Evolutionary conservation across 2,888 invertebrate species (phyloP).

Genomic region (Saturnia japonica): DNA sequence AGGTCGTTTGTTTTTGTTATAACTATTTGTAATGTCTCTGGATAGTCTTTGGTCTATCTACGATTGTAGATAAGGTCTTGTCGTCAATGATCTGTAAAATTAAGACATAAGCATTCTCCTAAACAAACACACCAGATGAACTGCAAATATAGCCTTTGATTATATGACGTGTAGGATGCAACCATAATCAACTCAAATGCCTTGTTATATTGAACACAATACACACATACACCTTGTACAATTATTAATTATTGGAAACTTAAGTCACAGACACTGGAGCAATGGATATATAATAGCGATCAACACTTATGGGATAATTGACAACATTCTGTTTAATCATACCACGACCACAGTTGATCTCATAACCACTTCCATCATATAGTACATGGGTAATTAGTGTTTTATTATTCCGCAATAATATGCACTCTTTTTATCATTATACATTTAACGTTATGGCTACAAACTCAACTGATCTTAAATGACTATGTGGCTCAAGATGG

Average conservation of each 20-base stretch:
- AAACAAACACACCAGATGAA: neutral
- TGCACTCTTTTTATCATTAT: no score
- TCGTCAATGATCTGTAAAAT: no score
- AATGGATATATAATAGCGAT: neutral
- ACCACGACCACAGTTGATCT: neutral
- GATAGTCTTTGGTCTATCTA: no score
- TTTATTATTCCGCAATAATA: no score
- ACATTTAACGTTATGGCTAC: no score
- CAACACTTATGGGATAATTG: neutral
- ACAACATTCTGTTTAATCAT: neutral
- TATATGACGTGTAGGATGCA: no score
- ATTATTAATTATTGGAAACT: neutral
- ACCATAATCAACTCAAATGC: neutral
- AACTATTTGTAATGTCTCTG: neutral
- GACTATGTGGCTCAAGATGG: no score
- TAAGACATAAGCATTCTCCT: neutral
- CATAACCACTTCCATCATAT: neutral
- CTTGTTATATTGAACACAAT: neutral
- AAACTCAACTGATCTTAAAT: no score
- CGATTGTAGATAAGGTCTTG: no score
- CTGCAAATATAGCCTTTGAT: neutral
- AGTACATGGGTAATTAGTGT: no score
- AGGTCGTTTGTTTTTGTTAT: no score
- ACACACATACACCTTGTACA: neutral
- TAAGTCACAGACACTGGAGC: neutral